Evolutionary conservation across 2,888 invertebrate genomes (phyloP).

Genomic region (Lingula anatina): DNA sequence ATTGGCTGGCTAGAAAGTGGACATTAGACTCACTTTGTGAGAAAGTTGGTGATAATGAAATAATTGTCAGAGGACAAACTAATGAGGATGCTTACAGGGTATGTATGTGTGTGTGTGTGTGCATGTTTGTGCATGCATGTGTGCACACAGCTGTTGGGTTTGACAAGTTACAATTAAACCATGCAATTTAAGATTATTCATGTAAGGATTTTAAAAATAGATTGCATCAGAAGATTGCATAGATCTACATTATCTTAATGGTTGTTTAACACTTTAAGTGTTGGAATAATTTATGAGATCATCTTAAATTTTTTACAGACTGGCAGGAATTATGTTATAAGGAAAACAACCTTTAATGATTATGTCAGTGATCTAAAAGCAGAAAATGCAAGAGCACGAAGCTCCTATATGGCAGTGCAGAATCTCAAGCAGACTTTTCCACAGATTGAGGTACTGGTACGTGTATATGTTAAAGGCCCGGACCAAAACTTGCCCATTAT

Average conservation of each 20-base stretch:
- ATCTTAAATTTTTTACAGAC: constrained; percentile 9
- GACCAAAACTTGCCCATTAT: no score
- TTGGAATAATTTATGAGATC: no score
- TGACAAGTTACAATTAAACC: no score
- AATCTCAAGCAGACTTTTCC: constrained; percentile 21
- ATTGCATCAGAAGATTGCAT: no score
- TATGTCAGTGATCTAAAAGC: constrained; percentile 17
- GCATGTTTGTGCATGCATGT: background rate
- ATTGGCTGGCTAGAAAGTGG: constrained; percentile 21
- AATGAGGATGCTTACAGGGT: constrained; percentile 19
- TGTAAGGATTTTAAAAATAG: no score
- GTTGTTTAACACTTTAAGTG: no score
- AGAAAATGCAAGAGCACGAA: constrained; percentile 14
- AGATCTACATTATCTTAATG: no score
- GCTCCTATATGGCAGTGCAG: constrained; percentile 25
- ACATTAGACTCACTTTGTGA: constrained; percentile 15
- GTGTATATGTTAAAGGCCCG: no score
- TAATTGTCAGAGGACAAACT: constrained; percentile 21
- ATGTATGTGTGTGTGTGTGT: background rate
- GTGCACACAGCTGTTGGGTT: background rate
- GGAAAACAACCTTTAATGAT: constrained; percentile 18
- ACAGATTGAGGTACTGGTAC: constrained; percentile 5
- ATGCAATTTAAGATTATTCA: no score
- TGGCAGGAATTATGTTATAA: constrained; percentile 19
- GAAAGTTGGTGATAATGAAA: constrained; percentile 14